A percentile compares a stretch with the other conserved stretches of the same genome.
These are phyloP conservation scores for Hylyphantes graminicola DNA, from an alignment of 1,140 invertebrate genomes.

Conservation along the genomic window DNA sequence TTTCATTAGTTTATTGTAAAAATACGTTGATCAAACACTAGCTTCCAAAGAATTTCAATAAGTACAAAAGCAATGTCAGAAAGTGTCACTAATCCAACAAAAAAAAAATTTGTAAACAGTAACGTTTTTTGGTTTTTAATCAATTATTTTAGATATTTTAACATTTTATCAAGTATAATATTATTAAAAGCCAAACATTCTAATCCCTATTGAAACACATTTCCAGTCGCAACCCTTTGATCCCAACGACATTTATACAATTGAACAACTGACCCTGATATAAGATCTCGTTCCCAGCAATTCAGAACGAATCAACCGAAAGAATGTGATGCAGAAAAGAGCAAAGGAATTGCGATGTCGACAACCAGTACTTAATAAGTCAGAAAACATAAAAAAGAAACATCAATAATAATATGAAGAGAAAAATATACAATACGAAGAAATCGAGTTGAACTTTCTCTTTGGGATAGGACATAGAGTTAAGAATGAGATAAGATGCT, in stretches of 20 bases:
- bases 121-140: no score
- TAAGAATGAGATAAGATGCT: no score
- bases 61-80: no score
- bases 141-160: no score
- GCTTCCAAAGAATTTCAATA: no score
- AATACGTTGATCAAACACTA: no score
- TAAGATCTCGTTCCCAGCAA: not conserved
- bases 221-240: conserved; percentile 5
- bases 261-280: not conserved
- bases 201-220: conserved; percentile 24
- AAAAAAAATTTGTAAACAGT: no score
- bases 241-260: conserved; percentile 2
- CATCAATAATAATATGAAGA: conserved; percentile 15
- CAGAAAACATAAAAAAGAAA: conserved; percentile 18
- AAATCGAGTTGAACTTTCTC: conserved; percentile 47
- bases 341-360: conserved; percentile 30
- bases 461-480: not conserved
- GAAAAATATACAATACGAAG: conserved; percentile 14
- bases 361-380: conserved; percentile 36
- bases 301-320: conserved; percentile 8
- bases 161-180: no score
- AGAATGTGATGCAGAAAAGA: conserved; percentile 4
- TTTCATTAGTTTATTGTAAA: no score
- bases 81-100: no score
- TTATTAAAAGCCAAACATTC: conserved; percentile 16